phyloP scores from a whole-genome alignment of 2,113 vertebrate genomes.

The Rhinopomastus cyanomelas region DNA sequence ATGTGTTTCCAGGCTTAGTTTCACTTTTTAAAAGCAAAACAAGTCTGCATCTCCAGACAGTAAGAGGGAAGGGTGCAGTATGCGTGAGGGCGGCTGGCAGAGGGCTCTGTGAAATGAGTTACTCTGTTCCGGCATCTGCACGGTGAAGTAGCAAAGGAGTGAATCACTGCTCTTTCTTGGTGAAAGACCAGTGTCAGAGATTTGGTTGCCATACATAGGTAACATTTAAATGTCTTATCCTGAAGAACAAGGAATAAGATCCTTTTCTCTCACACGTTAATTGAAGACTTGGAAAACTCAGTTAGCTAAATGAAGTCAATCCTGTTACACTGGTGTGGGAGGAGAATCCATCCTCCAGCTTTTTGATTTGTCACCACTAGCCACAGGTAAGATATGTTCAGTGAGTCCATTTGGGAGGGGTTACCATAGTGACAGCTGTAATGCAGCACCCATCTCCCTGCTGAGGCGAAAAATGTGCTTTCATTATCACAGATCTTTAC shows the following conservation, averaged over 20 bases:
- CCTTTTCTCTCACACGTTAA: neutral
- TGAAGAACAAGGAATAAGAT: neutral
- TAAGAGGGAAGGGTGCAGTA: neutral
- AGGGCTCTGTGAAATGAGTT: neutral
- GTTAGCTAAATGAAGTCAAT: neutral
- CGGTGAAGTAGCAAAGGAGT: neutral
- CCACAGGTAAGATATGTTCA: constrained; percentile 17
- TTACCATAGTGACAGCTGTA: constrained; percentile 50
- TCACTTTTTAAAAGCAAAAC: constrained; percentile 5
- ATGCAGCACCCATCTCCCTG: neutral
- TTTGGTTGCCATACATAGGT: neutral
- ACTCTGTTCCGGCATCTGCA: neutral
- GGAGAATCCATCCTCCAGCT: neutral
- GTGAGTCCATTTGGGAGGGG: constrained; percentile 14
- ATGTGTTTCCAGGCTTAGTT: neutral
- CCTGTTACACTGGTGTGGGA: neutral
- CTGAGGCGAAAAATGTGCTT: constrained; percentile 39
- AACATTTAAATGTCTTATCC: neutral
- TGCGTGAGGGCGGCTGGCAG: neutral
- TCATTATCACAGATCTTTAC: neutral
- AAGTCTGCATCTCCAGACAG: neutral
- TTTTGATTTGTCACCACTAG: constrained; percentile 32
- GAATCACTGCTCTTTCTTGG: neutral
- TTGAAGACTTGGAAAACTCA: neutral
- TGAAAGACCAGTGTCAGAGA: neutral